Conservation (phyloP, 1,140 invertebrate genomes). For the Drosophila pruinosa region DNA sequence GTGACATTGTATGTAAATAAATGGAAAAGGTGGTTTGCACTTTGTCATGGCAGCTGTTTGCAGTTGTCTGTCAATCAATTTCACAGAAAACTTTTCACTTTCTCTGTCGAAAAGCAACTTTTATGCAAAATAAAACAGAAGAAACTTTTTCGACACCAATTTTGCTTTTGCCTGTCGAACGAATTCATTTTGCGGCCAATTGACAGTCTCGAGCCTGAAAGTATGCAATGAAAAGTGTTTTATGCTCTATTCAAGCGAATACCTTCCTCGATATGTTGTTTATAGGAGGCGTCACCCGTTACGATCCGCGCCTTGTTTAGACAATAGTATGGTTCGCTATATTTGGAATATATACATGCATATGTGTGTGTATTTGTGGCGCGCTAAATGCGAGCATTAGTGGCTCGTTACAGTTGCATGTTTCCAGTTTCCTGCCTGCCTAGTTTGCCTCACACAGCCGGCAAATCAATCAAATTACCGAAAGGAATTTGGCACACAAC, state of each 20-base stretch:
- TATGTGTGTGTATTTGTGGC: conserved; percentile 28
- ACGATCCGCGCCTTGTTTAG: conserved; percentile 7
- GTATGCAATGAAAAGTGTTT: conserved; percentile 24
- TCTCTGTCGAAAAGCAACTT: conserved; percentile 26
- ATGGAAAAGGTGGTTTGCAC: background rate
- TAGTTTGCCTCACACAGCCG: conserved; percentile 38
- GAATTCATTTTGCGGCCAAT: conserved; percentile 54
- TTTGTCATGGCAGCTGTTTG: conserved; percentile 6
- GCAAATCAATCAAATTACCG: conserved; percentile 78
- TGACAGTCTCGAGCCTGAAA: conserved; percentile 23
- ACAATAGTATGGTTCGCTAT: conserved; percentile 32
- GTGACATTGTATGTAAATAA: background rate
- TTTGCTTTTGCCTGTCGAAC: background rate
- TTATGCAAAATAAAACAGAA: conserved; percentile 18
- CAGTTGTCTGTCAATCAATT: conserved; percentile 55
- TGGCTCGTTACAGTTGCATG: conserved; percentile 78
- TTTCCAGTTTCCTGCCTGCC: conserved; percentile 23
- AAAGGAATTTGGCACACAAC: conserved; percentile 50
- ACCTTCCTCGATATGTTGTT: background rate
- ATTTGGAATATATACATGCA: background rate
- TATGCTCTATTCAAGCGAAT: conserved; percentile 9
- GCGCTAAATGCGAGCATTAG: conserved; percentile 75
- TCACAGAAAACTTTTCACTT: conserved; percentile 43
- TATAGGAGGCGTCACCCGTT: no score
- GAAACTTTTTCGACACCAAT: conserved; percentile 56